A percentile compares a stretch with the other conserved stretches of the same genome.
These are phyloP conservation scores for Butastur rufipennis DNA, from an alignment of 2,113 vertebrate genomes.

Conservation along the genomic window DNA sequence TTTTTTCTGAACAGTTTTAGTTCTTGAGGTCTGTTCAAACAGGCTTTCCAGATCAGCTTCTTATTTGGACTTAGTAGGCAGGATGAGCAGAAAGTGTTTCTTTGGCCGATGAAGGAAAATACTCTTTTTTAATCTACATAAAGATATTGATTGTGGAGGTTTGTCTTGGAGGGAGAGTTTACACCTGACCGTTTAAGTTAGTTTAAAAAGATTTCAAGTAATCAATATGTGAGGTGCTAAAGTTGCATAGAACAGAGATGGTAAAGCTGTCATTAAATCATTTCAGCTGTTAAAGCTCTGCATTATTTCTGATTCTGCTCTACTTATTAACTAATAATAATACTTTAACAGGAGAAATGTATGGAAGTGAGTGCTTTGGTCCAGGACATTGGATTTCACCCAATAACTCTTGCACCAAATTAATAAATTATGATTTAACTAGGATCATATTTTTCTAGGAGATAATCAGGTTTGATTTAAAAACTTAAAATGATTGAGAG, in stretches of 20 bases:
- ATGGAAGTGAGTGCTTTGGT: conserved; percentile 11
- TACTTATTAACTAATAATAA: conserved; percentile 45
- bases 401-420: conserved; percentile 26
- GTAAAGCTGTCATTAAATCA: not conserved
- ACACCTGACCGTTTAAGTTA: not conserved
- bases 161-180: not conserved
- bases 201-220: not conserved
- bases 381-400: conserved; percentile 46
- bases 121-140: not conserved
- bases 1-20: not conserved
- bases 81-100: not conserved
- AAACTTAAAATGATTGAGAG: conserved; percentile 52
- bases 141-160: not conserved
- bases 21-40: not conserved
- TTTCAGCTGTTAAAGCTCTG: not conserved
- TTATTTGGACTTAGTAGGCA: not conserved
- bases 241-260: not conserved
- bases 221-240: not conserved
- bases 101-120: not conserved
- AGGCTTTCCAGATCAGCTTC: not conserved
- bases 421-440: conserved; percentile 42
- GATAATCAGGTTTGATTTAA: conserved; percentile 61
- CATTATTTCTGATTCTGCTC: conserved; percentile 7
- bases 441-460: conserved; percentile 43
- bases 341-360: conserved; percentile 3